Conservation (phyloP, 2,888 invertebrate species). For the Caenorhabditis angaria region DNA sequence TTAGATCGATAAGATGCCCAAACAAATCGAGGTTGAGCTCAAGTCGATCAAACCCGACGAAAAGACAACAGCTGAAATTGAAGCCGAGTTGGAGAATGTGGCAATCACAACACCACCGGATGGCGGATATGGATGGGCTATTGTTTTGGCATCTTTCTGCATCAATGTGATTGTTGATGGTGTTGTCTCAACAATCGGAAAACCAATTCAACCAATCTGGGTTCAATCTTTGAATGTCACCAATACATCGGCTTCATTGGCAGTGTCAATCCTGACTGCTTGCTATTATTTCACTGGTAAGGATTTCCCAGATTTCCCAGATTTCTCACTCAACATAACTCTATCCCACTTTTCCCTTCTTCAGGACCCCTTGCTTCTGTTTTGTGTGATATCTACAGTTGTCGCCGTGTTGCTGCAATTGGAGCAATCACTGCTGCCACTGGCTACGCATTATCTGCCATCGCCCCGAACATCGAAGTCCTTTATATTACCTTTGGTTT, state of each 20-base stretch:
- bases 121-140: constrained; percentile 88
- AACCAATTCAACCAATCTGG: constrained; percentile 73
- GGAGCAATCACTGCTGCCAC: constrained; percentile 81
- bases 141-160: constrained; percentile 94
- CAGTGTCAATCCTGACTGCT: constrained; percentile 91
- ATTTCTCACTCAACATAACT: neutral
- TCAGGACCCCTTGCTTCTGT: constrained; percentile 93
- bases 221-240: constrained; percentile 82
- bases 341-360: no score
- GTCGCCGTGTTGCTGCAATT: constrained; percentile 86
- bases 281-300: constrained; percentile 91
- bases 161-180: constrained; percentile 97
- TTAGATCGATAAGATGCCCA: constrained; percentile 2
- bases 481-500: constrained; percentile 91
- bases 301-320: constrained; percentile 61
- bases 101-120: constrained; percentile 66
- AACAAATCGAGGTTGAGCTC: constrained; percentile 6
- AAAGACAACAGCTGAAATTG: constrained; percentile 28
- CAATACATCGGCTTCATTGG: constrained; percentile 86
- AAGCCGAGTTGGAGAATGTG: constrained; percentile 58
- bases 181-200: constrained; percentile 75
- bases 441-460: constrained; percentile 84
- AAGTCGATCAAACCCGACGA: constrained; percentile 5
- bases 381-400: constrained; percentile 93
- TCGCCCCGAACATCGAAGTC: constrained; percentile 77